A percentile compares a stretch with the other conserved stretches of the same genome.
These are phyloP conservation scores for Piprites chloris DNA, from an alignment of 2,113 vertebrate species.

Conservation along the genomic window DNA sequence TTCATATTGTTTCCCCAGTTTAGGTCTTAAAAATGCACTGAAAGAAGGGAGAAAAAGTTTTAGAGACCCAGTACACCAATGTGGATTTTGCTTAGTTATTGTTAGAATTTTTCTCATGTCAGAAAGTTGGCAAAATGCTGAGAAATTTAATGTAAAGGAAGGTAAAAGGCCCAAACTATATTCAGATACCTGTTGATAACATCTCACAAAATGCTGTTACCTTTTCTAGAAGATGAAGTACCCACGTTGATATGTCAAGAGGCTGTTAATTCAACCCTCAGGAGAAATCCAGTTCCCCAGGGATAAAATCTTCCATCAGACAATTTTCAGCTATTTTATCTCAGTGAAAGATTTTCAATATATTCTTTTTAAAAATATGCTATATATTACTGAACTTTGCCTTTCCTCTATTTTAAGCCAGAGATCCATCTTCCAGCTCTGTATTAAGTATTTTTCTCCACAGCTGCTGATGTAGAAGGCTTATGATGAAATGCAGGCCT, in stretches of 20 bases:
- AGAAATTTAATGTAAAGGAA: neutral
- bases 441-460: neutral
- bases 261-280: neutral
- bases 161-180: neutral
- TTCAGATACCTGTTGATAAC: neutral
- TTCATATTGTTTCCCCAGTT: constrained; percentile 98
- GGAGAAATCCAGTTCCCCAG: neutral
- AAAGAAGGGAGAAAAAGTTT: constrained; percentile 21
- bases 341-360: neutral
- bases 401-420: neutral
- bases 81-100: neutral
- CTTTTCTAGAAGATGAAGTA: neutral
- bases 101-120: neutral
- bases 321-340: constrained; percentile 9
- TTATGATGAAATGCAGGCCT: neutral
- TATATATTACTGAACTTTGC: neutral
- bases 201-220: neutral
- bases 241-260: neutral
- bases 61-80: neutral
- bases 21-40: constrained; percentile 97
- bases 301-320: neutral
- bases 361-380: neutral
- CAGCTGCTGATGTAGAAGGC: neutral
- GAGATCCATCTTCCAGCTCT: neutral
- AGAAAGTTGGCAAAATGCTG: neutral